Percentiles rank a stretch among this genome's conserved stretches.
Evolutionary conservation across 2,797 vertebrate species (phyloP).

Genomic region (Pantherophis alleghaniensis): DNA sequence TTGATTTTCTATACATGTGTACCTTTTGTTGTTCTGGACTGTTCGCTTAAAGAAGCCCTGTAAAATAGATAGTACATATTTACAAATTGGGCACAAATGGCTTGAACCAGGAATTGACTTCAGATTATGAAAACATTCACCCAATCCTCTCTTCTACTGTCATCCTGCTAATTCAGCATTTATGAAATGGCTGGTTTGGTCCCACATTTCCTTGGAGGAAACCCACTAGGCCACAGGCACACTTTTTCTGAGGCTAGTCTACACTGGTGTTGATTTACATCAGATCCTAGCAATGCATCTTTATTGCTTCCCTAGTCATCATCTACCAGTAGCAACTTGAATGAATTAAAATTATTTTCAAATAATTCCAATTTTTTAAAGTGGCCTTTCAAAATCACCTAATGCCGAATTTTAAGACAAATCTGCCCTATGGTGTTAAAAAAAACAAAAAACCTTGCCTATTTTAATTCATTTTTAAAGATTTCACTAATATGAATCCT

Average conservation of each 20-base stretch:
- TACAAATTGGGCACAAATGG: constrained; percentile 25
- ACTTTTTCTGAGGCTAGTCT: constrained; percentile 25
- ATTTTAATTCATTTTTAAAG: background rate
- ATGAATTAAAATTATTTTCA: constrained; percentile 1
- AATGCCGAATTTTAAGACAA: constrained; percentile 26
- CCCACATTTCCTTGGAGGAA: constrained; percentile 49
- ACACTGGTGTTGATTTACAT: constrained; percentile 36
- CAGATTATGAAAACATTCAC: constrained; percentile 42
- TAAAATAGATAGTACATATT: constrained; percentile 66
- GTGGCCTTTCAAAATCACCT: constrained; percentile 29
- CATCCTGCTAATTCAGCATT: constrained; percentile 26
- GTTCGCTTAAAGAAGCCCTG: constrained; percentile 99
- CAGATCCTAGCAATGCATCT: constrained; percentile 24
- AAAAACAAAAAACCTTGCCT: no score
- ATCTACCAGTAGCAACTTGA: background rate
- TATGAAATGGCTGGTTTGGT: constrained; percentile 34
- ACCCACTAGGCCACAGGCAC: constrained; percentile 11
- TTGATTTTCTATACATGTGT: constrained; percentile 99
- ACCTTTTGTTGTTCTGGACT: constrained; percentile 99
- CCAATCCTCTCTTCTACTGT: constrained; percentile 11
- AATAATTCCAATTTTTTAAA: background rate
- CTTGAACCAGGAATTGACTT: constrained; percentile 39
- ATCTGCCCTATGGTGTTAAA: background rate
- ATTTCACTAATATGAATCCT: background rate
- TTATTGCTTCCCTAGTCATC: constrained; percentile 16